A percentile compares a stretch with the other conserved stretches of the same genome.
phyloP scores from a whole-genome alignment of 2,797 vertebrate species.

The Hypotaenidia philippensis region DNA sequence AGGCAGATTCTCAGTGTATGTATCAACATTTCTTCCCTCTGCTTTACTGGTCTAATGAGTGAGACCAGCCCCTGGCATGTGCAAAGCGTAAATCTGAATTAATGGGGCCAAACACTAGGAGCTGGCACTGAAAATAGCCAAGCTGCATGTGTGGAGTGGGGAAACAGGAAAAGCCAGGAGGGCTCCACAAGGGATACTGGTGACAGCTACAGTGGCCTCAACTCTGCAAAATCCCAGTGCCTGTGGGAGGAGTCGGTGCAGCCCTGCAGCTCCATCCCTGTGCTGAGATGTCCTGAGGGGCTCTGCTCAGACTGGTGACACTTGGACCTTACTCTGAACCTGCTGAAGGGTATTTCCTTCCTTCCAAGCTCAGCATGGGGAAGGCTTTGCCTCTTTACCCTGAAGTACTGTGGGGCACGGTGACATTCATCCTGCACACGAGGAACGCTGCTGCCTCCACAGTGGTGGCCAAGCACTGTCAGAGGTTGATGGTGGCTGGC shows the following conservation, averaged over 20 bases:
- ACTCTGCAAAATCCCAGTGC: background rate
- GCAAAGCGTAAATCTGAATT: background rate
- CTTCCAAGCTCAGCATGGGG: background rate
- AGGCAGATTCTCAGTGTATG: background rate
- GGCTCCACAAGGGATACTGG: background rate
- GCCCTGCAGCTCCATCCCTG: background rate
- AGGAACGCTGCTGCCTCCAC: background rate
- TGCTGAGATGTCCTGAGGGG: background rate
- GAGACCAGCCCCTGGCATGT: background rate
- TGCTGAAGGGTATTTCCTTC: background rate
- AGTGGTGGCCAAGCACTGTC: background rate
- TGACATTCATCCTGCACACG: background rate
- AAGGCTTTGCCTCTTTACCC: background rate
- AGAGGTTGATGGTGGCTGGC: background rate
- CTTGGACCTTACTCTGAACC: background rate
- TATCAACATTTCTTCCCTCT: background rate
- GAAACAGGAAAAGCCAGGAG: background rate
- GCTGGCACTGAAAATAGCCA: background rate
- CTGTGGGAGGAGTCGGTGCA: background rate
- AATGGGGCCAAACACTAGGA: background rate
- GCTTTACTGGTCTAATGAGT: background rate
- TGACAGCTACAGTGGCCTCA: background rate
- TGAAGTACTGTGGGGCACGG: background rate
- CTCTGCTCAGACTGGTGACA: background rate
- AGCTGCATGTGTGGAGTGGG: accelerated